phyloP scores from a whole-genome alignment of 2,888 invertebrate species.

The Tanypteryx hageni region DNA sequence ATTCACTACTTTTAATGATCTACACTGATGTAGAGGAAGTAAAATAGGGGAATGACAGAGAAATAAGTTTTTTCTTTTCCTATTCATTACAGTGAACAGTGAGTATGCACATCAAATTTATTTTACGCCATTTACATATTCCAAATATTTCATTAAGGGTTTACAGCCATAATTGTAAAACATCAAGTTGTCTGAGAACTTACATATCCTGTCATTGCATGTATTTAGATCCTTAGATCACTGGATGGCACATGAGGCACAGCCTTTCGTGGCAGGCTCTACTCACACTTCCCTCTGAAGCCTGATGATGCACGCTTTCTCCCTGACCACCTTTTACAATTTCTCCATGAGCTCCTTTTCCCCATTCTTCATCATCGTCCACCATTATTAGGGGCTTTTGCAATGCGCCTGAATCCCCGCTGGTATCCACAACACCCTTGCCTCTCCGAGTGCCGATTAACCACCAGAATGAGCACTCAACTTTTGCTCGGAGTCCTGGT shows the following conservation, averaged over 20 bases:
- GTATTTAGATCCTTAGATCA: slow-evolving; percentile 1
- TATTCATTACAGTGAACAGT: neutral
- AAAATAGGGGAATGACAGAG: neutral
- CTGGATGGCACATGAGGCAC: slow-evolving; percentile 55
- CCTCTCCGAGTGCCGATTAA: slow-evolving; percentile 37
- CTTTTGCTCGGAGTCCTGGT: slow-evolving; percentile 55
- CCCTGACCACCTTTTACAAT: neutral
- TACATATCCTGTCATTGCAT: neutral
- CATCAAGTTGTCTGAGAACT: neutral
- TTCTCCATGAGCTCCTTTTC: neutral
- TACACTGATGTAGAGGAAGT: neutral
- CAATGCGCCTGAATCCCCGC: neutral
- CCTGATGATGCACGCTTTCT: neutral
- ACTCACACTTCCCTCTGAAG: neutral
- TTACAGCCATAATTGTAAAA: neutral
- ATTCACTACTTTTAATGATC: neutral
- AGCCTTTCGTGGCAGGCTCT: slow-evolving; percentile 50
- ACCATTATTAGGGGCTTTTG: slow-evolving; percentile 28
- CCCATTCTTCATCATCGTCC: slow-evolving; percentile 51
- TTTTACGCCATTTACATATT: neutral
- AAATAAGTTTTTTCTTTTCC: neutral
- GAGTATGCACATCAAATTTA: slow-evolving; percentile 5
- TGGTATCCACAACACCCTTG: neutral
- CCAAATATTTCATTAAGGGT: neutral
- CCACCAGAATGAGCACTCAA: slow-evolving; percentile 55